phyloP scores from a whole-genome alignment of 2,797 vertebrate species.

The Adelosebastes latens region DNA sequence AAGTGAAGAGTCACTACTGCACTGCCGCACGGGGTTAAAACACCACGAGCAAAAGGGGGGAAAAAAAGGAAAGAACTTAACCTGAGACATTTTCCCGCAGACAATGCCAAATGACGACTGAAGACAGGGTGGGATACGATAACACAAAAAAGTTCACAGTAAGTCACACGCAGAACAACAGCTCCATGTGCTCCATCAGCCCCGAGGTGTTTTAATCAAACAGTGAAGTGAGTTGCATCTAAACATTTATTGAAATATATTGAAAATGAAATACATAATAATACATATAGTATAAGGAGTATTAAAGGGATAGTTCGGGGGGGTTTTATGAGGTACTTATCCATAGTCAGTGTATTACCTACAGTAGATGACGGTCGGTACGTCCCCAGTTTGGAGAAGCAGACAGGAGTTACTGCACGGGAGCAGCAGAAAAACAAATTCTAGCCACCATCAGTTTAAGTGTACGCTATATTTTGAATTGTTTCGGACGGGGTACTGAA shows the following conservation, averaged over 20 bases:
- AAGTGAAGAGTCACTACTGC: conserved; percentile 46
- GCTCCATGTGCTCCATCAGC: neutral
- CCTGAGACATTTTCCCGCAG: conserved; percentile 82
- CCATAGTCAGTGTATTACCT: too few species aligned
- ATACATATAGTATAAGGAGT: neutral
- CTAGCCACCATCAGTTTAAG: too few species aligned
- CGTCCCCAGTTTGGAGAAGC: too few species aligned
- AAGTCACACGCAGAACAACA: conserved; percentile 33
- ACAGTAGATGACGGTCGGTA: too few species aligned
- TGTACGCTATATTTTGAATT: too few species aligned
- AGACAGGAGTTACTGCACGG: too few species aligned
- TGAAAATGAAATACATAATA: neutral
- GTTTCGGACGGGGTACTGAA: rapidly evolving
- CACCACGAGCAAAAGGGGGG: conserved; percentile 3
- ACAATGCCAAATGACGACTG: conserved; percentile 83
- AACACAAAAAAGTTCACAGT: conserved; percentile 37
- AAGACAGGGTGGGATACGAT: conserved; percentile 44
- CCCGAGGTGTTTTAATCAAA: conserved; percentile 1
- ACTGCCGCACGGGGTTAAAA: conserved; percentile 56
- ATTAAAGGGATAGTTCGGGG: rapidly evolving
- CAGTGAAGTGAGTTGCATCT: neutral
- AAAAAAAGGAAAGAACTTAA: conserved; percentile 68
- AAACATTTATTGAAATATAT: neutral
- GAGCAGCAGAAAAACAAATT: too few species aligned
- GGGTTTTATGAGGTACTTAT: too few species aligned